Conservation (phyloP, 2,888 invertebrate genomes). For the Litoditis marina region DNA sequence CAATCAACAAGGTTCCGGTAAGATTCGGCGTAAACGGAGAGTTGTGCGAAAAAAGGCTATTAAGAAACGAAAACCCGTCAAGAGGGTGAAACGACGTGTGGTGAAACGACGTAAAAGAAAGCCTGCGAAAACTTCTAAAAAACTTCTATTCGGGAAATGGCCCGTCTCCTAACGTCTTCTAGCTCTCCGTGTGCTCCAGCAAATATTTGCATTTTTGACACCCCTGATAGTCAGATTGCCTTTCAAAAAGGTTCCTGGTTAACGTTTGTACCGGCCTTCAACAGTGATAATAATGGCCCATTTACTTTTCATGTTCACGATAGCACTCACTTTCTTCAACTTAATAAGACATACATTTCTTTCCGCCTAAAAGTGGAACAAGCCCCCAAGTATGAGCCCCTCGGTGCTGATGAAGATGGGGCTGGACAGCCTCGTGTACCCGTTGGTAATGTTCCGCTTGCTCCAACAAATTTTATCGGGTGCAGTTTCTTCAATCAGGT, state of each 20-base stretch:
- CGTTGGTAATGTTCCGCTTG: too few species aligned
- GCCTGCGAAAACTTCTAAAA: background rate
- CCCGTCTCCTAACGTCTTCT: background rate
- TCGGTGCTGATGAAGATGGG: too few species aligned
- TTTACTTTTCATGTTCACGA: background rate
- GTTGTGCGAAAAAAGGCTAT: background rate
- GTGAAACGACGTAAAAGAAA: background rate
- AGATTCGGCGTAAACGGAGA: background rate
- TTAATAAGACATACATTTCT: background rate
- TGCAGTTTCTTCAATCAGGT: background rate
- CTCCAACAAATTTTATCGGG: background rate
- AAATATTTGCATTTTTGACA: background rate
- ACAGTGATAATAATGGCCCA: background rate
- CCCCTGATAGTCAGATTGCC: background rate
- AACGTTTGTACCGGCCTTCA: background rate
- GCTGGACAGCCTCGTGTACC: too few species aligned
- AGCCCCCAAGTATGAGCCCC: too few species aligned
- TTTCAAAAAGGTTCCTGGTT: background rate
- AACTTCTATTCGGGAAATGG: background rate
- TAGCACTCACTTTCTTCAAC: background rate
- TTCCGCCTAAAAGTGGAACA: background rate
- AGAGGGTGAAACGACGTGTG: background rate
- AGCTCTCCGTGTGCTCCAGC: background rate
- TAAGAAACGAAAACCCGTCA: background rate
- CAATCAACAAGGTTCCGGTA: slow-evolving; percentile 4